These are phyloP conservation scores for Drosophila rhopaloa DNA, from an alignment of 1,140 invertebrate genomes.

Conservation along the genomic window DNA sequence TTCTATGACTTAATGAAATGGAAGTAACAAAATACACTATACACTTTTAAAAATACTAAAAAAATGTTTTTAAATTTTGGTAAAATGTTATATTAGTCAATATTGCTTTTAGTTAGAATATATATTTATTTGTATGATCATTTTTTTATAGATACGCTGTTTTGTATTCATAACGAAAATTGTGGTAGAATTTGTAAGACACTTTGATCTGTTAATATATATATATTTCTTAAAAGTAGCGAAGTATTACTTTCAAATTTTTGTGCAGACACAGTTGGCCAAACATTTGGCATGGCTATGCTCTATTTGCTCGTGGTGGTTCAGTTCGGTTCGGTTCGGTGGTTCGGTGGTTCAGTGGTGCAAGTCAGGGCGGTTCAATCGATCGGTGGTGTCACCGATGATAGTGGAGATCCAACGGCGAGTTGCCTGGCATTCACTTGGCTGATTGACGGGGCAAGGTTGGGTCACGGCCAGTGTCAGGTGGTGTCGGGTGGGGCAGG, in stretches of 20 bases:
- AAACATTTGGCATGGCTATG: conserved; percentile 64
- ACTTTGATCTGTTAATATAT: conserved; percentile 2
- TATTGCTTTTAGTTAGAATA: no score
- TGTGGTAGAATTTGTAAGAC: not conserved
- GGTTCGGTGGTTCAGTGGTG: conserved; percentile 36
- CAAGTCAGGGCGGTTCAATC: conserved; percentile 25
- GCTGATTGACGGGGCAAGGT: conserved; percentile 31
- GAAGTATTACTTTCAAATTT: conserved; percentile 60
- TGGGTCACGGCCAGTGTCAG: conserved; percentile 26
- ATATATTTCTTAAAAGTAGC: not conserved
- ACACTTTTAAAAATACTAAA: no score
- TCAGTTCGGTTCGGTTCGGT: conserved; percentile 6
- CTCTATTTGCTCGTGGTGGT: conserved; percentile 62
- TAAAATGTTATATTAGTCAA: no score
- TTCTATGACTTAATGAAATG: no score
- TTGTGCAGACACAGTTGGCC: conserved; percentile 60
- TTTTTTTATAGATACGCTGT: no score
- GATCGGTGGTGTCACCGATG: conserved; percentile 26
- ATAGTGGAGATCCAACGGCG: not conserved
- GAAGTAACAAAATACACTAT: no score
- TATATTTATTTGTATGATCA: no score
- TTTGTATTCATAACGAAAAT: no score
- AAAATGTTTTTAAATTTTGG: no score
- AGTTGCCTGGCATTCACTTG: conserved; percentile 15
- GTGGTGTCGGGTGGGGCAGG: not conserved